Conservation (phyloP, 2,113 vertebrate species). For the Bufo bufo region DNA sequence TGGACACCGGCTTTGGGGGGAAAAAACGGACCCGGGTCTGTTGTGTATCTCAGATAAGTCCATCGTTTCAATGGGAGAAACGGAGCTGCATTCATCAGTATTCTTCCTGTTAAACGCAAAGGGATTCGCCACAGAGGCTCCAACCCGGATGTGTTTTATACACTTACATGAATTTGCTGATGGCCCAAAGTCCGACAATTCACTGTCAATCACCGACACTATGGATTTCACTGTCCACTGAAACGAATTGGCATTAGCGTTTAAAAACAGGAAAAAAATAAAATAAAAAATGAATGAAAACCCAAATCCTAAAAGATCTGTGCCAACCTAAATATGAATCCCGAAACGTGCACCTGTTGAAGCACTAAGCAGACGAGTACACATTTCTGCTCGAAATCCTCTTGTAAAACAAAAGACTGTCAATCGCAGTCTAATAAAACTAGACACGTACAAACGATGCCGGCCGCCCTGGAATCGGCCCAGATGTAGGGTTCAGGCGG, state of each 20-base stretch:
- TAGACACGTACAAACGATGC: neutral
- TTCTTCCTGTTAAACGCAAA: no score
- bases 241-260: neutral
- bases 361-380: neutral
- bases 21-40: no score
- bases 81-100: neutral
- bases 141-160: neutral
- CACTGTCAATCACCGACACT: neutral
- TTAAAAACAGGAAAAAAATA: constrained; percentile 21
- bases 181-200: neutral
- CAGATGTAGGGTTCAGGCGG: neutral
- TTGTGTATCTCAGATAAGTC: no score
- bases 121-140: no score
- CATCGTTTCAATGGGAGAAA: neutral
- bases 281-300: neutral
- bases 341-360: neutral
- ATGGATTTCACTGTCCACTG: neutral
- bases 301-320: constrained; percentile 42
- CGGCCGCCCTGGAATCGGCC: neutral
- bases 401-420: constrained; percentile 67
- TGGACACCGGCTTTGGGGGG: no score
- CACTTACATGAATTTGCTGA: neutral
- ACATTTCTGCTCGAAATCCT: constrained; percentile 68
- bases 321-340: constrained; percentile 3
- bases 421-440: constrained; percentile 6